phyloP scores from a whole-genome alignment of 2,888 invertebrate species.

The Agrilus mali region DNA sequence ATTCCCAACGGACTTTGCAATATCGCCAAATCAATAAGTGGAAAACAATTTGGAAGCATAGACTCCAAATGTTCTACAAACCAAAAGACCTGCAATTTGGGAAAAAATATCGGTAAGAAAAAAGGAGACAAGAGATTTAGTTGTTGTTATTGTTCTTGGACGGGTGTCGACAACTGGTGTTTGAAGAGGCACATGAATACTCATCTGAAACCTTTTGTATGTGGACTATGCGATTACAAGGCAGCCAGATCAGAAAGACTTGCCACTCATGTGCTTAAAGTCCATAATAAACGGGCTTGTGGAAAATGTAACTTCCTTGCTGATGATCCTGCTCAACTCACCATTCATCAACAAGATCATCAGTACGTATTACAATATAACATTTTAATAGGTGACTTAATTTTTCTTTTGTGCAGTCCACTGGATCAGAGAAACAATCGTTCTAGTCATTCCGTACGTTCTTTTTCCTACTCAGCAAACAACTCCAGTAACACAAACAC shows the following conservation, averaged over 20 bases:
- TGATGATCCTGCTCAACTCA: conserved; percentile 69
- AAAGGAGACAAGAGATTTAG: conserved; percentile 40
- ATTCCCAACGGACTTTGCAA: conserved; percentile 29
- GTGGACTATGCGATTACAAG: conserved; percentile 85
- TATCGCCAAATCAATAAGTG: conserved; percentile 18
- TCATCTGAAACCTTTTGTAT: conserved; percentile 83
- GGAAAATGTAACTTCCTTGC: conserved; percentile 79
- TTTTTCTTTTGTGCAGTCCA: conserved; percentile 33
- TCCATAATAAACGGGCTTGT: conserved; percentile 84
- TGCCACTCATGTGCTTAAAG: conserved; percentile 81
- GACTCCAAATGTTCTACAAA: conserved; percentile 20
- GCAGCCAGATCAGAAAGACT: conserved; percentile 83
- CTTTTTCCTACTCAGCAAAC: conserved; percentile 9
- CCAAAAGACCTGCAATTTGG: conserved; percentile 16
- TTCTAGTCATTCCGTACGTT: conserved; percentile 23
- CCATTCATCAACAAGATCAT: conserved; percentile 63
- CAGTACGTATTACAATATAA: conserved; percentile 45
- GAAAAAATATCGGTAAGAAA: conserved; percentile 28
- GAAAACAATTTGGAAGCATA: conserved; percentile 17
- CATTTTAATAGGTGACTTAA: neutral
- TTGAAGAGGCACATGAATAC: conserved; percentile 85
- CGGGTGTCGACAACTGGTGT: conserved; percentile 89
- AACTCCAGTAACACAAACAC: conserved; percentile 6
- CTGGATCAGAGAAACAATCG: conserved; percentile 49
- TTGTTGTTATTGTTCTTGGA: conserved; percentile 86